Evolutionary conservation across 2,888 invertebrate species (phyloP).

Genomic region (Dicyrtoma fusca): DNA sequence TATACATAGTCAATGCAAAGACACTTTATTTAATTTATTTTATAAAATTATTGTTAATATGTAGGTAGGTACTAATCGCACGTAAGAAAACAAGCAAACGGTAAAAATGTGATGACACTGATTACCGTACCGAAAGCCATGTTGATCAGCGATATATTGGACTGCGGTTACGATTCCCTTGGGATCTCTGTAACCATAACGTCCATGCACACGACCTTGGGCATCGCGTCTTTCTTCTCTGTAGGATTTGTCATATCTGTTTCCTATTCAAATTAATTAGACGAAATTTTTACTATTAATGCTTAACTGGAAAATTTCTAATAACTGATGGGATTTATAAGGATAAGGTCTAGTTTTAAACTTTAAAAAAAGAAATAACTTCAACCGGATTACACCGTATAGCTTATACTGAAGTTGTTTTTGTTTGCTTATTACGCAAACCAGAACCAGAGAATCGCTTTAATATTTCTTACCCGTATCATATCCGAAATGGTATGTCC

Average conservation of each 20-base stretch:
- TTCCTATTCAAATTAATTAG: background rate
- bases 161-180: conserved; percentile 1
- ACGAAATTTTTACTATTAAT: background rate
- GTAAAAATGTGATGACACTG: no score
- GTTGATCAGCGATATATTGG: conserved; percentile 16
- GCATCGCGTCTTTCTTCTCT: conserved; percentile 12
- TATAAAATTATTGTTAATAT: no score
- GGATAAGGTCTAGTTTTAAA: no score
- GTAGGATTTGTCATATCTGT: conserved; percentile 10
- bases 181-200: conserved; percentile 16
- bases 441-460: no score
- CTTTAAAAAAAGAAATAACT: background rate
- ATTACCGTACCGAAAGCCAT: conserved; percentile 17
- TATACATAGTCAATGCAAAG: no score
- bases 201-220: conserved; percentile 9
- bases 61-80: no score
- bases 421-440: no score
- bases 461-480: conserved; percentile 20
- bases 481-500: conserved; percentile 24
- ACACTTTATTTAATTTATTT: no score
- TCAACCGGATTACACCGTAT: background rate
- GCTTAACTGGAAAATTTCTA: background rate
- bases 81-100: no score
- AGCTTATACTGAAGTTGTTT: no score
- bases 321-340: no score